phyloP scores from a whole-genome alignment of 2,113 vertebrate species.

The Atractosteus spatula region DNA sequence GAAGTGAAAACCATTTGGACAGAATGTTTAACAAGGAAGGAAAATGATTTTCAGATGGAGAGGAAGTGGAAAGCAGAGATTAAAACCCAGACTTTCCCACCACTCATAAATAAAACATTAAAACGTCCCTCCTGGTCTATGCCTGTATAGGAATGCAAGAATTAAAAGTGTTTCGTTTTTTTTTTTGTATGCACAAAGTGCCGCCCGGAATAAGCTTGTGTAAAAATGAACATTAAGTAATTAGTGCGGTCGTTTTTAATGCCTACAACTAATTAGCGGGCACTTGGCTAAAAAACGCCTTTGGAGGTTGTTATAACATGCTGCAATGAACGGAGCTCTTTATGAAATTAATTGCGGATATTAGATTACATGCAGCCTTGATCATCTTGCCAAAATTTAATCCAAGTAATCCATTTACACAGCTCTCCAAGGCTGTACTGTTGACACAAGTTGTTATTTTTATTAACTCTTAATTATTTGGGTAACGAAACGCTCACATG shows the following conservation, averaged over 20 bases:
- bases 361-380: constrained; percentile 22
- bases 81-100: constrained; percentile 56
- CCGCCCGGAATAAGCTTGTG: too few relatives aligned
- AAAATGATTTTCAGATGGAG: constrained; percentile 62
- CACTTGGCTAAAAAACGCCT: too few relatives aligned
- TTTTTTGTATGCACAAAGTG: too few relatives aligned
- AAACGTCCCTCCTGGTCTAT: constrained; percentile 42
- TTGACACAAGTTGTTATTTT: constrained; percentile 21
- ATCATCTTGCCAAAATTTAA: constrained; percentile 6
- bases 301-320: too few relatives aligned
- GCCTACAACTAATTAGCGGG: too few relatives aligned
- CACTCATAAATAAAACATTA: constrained; percentile 64
- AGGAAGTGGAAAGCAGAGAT: constrained; percentile 55
- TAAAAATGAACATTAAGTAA: too few relatives aligned
- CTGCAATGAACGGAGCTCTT: constrained; percentile 1
- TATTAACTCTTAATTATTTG: not conserved
- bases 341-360: constrained; percentile 21
- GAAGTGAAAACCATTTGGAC: constrained; percentile 24
- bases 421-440: constrained; percentile 3
- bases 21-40: constrained; percentile 50
- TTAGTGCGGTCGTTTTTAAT: too few relatives aligned
- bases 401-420: not conserved
- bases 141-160: constrained; percentile 28
- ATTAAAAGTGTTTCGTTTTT: constrained; percentile 7
- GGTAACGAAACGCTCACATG: not conserved